Conservation (phyloP, 2,888 invertebrate species). For the Eucera pruinosa region DNA sequence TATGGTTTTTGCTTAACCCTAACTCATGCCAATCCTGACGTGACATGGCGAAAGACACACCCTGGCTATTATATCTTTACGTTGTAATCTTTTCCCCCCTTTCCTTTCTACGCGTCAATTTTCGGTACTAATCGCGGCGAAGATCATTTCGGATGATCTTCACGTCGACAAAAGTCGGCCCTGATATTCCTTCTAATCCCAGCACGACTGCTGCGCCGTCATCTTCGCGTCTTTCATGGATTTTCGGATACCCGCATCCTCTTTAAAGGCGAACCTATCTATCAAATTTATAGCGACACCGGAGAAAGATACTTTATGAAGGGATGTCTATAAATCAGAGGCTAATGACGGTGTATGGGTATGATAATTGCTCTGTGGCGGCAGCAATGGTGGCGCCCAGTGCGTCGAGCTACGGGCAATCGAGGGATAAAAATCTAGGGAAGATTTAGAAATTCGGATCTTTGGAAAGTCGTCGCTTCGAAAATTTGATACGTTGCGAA, state of each 20-base stretch:
- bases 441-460: too few species aligned
- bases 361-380: constrained; percentile 37
- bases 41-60: constrained; percentile 9
- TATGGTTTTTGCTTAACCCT: constrained; percentile 66
- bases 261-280: constrained; percentile 6
- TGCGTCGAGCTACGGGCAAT: too few species aligned
- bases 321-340: constrained; percentile 39
- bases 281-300: constrained; percentile 2
- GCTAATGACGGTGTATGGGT: constrained; percentile 27
- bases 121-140: constrained; percentile 44
- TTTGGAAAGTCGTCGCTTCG: too few species aligned
- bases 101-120: constrained; percentile 7
- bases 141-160: constrained; percentile 33
- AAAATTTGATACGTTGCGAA: too few species aligned
- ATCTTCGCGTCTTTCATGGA: constrained; percentile 20
- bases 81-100: constrained; percentile 26
- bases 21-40: constrained; percentile 42
- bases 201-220: not conserved
- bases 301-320: constrained; percentile 8
- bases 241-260: constrained; percentile 40
- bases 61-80: not conserved
- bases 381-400: not conserved
- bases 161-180: not conserved
- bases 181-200: constrained; percentile 26
- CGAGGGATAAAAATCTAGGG: too few species aligned